A percentile compares a stretch with the other conserved stretches of the same genome.
Evolutionary conservation across 2,113 vertebrate genomes (phyloP).

Genomic region (Chloebia gouldiae): DNA sequence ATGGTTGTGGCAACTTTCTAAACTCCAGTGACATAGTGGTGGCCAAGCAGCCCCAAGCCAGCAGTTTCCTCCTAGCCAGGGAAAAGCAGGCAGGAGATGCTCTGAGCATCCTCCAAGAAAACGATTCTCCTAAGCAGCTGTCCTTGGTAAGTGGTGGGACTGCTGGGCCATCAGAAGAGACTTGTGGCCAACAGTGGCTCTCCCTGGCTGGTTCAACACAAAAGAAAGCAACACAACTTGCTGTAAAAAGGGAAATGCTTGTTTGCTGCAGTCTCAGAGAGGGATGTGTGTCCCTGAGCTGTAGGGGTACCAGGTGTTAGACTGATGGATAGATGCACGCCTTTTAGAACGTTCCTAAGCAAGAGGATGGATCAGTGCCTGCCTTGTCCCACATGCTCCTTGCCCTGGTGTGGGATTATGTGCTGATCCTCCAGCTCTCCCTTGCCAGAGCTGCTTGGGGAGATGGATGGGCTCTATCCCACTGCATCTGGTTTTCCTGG

Average conservation of each 20-base stretch:
- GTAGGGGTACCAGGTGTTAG: background rate
- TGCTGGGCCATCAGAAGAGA: background rate
- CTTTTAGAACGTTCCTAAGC: background rate
- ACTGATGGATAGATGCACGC: background rate
- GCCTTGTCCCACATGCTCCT: accelerated
- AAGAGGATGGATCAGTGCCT: background rate
- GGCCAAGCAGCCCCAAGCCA: background rate
- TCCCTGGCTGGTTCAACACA: background rate
- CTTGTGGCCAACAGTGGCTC: background rate
- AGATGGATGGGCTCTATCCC: accelerated
- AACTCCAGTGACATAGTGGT: background rate
- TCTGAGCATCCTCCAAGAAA: background rate
- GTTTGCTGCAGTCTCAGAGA: background rate
- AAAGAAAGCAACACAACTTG: background rate
- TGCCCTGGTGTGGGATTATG: background rate
- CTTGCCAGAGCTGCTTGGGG: background rate
- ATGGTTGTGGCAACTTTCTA: background rate
- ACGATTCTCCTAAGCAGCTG: background rate
- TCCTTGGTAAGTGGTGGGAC: background rate
- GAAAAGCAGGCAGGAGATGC: background rate
- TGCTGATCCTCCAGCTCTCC: background rate
- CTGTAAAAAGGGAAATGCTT: background rate
- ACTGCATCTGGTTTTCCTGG: background rate
- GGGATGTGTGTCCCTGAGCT: background rate
- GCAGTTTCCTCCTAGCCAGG: background rate